Evolutionary conservation across 1,140 invertebrate genomes (phyloP), one percentile per base, ranked within the genome.

Genomic region (Rhagoletis zephyria): DNA sequence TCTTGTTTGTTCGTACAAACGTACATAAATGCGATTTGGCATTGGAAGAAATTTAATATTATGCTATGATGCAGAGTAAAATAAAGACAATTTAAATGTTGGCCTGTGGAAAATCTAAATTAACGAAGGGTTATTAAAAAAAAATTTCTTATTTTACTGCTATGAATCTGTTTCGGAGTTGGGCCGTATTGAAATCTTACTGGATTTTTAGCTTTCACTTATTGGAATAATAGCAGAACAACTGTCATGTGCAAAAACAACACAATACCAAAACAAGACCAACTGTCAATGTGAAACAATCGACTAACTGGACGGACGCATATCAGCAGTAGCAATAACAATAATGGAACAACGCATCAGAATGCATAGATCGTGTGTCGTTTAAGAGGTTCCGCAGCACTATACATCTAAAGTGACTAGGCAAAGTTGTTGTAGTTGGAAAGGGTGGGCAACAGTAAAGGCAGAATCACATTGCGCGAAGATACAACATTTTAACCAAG

Each of bases 191-290:
- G 7, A 30, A 30, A 40, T 67, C 5, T 12, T 74, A 9, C 56
- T 51, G n/a, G n/a, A 81, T 56, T 81, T 4, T 19, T 59, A 12
- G 16, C 45, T 81, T 81, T 59, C 48, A 59, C 74, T 81, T 81
- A 81, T 81, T 81, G 74, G 74, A 81, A 81, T 77, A 56, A 10
- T 48, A 59, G n/a, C 48, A 81, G 74, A 30, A 3, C 51, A 56
- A 81, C 74, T 81, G 74, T 81, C 74, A 81, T 7, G 45, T 16
- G 74, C 14, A 81, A 81, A 56, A 48, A 81, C 64, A 77, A 77
- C 16, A n/a, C 42, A 77, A 77, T 6, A 12, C 10, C 12, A 81
- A 56, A 56, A 81, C 74, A 59, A 81, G n/a, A 56, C 48, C 74
- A 81, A 81, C 45, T 81, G 74, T 56, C 74, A 81, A 16, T 51